Evolutionary conservation across 2,797 vertebrate genomes (phyloP), one percentile per base, ranked within the genome.

Genomic region (Cossypha heuglini): DNA sequence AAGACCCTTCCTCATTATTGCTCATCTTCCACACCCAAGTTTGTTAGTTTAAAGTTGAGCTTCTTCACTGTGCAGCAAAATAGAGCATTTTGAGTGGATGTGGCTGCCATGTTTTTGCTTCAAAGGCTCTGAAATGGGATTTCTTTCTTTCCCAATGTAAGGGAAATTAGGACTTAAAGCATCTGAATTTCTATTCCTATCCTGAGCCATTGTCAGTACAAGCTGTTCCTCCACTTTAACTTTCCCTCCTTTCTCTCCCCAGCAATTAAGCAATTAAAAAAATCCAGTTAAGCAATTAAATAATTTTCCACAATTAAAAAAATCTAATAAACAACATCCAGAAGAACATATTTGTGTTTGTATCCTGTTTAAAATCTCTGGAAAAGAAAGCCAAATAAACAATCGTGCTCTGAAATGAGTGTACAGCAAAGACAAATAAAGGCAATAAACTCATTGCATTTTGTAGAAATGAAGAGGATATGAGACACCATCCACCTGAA

Each of bases 271-370:
- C 49, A 51, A 51, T 51, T 51, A 4, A 18, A 51, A 51, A 51
- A 29, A 51, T 18, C 26, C 49, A 91, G 42, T 62, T 87, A 87
- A 46, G 29, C 38, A 91, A 71, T 64, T 51, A 46, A 78, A 20
- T 75, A 46, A 20, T 52, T 83, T 80, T 90, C 75, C 62, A 75
- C 25, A 78, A 66, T 51, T 66, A 88, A 94, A 55, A 48, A 48
- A 86, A 42, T 25, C 25, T 55, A 81, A 90, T 62, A 20, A 73
- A 58, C 84, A 89, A 24, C 58, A 72, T 64, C 31, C 68, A 90
- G 40, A 72, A 73, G 31, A 68, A 75, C 10, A 22, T 24, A 75
- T 80, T 38, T 85, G 25, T 72, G 16, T 71, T 85, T 51, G 67
- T 69, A 59, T 7, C 13, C 12, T 55, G 6, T 29, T 31, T 63